Percentiles rank a stretch among this genome's conserved stretches.
phyloP scores from a whole-genome alignment of 30 jellyfish, hydroid and myxozoan species.

The Aurelia sp. region DNA sequence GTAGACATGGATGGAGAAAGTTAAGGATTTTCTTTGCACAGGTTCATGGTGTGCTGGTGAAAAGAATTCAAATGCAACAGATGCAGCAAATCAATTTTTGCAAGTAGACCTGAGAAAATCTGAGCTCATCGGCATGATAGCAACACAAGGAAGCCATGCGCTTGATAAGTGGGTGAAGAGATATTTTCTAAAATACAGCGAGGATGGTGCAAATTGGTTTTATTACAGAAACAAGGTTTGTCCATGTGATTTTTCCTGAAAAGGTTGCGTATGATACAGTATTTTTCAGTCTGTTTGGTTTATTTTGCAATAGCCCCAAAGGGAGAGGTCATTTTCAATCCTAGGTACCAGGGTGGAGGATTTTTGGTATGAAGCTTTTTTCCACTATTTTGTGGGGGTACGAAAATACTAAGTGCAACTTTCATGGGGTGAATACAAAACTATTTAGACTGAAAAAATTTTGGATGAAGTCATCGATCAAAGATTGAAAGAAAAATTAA shows the following conservation, averaged over 20 bases:
- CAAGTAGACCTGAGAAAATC: constrained; percentile 82
- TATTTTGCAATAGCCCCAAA: background rate
- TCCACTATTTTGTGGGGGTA: too few species aligned
- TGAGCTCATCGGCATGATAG: constrained; percentile 81
- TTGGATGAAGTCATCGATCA: too few species aligned
- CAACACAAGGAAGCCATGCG: constrained; percentile 98
- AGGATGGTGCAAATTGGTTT: constrained; percentile 89
- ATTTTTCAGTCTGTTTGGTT: background rate
- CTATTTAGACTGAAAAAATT: too few species aligned
- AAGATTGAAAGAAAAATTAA: too few species aligned
- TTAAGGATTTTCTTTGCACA: background rate
- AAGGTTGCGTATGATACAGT: background rate
- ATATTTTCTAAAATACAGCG: constrained; percentile 83
- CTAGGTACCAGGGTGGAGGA: too few species aligned
- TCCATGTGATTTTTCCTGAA: background rate
- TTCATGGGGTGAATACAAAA: too few species aligned
- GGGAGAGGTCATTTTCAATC: too few species aligned
- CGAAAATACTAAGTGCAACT: too few species aligned
- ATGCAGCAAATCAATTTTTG: constrained; percentile 73
- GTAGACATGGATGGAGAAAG: too few species aligned
- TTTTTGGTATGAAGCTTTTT: too few species aligned
- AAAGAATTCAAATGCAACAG: constrained; percentile 58
- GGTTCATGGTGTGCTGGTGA: constrained; percentile 99
- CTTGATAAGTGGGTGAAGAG: constrained; percentile 91
- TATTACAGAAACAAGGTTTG: constrained; percentile 84